Base-by-base conservation (phyloP, 1,140 invertebrate species). In the Oedothorax gibbosus region DNA sequence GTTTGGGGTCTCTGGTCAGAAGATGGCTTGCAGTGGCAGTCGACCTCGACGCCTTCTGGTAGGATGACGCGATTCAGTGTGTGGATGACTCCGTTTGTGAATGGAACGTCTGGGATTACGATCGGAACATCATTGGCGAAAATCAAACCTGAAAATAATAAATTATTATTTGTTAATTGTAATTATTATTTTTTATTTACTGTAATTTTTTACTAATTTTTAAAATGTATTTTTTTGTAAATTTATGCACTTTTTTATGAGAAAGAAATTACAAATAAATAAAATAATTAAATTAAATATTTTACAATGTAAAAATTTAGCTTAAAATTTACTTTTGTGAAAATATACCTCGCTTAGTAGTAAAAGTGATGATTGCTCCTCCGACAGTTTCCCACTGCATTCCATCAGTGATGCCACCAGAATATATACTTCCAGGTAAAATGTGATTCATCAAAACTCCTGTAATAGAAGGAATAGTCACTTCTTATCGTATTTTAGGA, bases 401-500 rank as follows among this genome's bases (percentile, higher is more conserved):
- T 9, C 87, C 86, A 60, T 78, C 86, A 15, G 66, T 71, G 12
- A 87, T 77, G 15, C 65, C 85, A 8, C 73, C 66, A 0, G 73
- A 62, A 18, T 75, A 86, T 6, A 83, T n/a, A 11, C 66, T 87
- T 7, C 86, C 86, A 50, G 73, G 83, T 21, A 87, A 50, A 56
- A 87, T 72, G 35, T 87, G 87, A 57, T 86, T 87, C 15, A 85
- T 12, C 14, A 87, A 96, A 90, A 91, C 95, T 96, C 88, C 95
- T 96, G 86, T 78, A 92, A 91, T 71, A 88, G 82, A 87, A 53
- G 8, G 86, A 65, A 85, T 85, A 53, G 21, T 14, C 57, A n/a
- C 6, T 60, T 60, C 57, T n/a, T 51, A 51, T 2, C 14, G 15
- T 69, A 51, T 35, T 35, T 15, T 12, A 49, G 51, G 51, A 50